Evolutionary conservation across 2,113 vertebrate species (phyloP).

Genomic region (Channa maculata): DNA sequence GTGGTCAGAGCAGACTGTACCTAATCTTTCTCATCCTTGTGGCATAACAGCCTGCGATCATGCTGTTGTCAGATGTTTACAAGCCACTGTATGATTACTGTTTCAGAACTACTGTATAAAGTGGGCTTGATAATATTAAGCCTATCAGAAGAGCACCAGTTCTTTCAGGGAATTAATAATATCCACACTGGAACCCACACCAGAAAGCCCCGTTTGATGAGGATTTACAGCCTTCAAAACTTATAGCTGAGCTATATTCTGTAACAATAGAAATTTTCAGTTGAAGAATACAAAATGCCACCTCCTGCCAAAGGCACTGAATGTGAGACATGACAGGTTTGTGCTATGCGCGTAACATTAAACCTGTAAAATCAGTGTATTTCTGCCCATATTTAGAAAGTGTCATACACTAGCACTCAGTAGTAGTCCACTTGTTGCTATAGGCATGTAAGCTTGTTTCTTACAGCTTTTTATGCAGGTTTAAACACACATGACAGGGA

Average conservation of each 20-base stretch:
- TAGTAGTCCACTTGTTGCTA: not conserved
- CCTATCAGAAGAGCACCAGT: conserved; percentile 35
- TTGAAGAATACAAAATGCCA: not conserved
- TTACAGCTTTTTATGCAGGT: not conserved
- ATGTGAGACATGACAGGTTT: conserved; percentile 4
- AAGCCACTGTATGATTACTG: conserved; percentile 50
- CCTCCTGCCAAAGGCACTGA: not conserved
- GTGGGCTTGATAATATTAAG: conserved; percentile 58
- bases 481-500: not conserved
- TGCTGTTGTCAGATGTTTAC: conserved; percentile 64
- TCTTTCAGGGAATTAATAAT: conserved; percentile 4
- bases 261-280: not conserved
- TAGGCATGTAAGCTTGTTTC: not conserved
- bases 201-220: not conserved
- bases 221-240: not conserved
- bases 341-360: not conserved
- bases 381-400: not conserved
- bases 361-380: not conserved
- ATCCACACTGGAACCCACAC: conserved; percentile 32
- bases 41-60: conserved; percentile 52
- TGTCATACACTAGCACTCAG: not conserved
- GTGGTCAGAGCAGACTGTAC: conserved; percentile 57
- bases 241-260: not conserved
- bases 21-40: conserved; percentile 60
- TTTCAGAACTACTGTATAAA: conserved; percentile 31